phyloP scores from a whole-genome alignment of 2,113 vertebrate genomes.

The Peucedramus taeniatus region DNA sequence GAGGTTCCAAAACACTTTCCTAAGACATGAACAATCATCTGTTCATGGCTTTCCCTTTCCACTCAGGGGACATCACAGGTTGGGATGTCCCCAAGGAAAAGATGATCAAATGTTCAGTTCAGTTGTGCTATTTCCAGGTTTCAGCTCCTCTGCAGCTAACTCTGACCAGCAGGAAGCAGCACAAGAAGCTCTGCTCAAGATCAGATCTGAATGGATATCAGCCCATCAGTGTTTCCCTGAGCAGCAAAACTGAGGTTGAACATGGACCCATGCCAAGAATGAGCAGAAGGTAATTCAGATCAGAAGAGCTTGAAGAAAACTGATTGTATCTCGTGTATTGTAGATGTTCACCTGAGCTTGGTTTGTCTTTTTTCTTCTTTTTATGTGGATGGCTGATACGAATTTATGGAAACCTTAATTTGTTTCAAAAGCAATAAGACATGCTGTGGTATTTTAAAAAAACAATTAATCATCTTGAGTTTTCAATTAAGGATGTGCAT shows the following conservation, averaged over 20 bases:
- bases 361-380: background rate
- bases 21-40: background rate
- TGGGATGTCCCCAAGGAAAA: background rate
- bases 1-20: background rate
- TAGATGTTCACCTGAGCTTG: background rate
- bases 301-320: background rate
- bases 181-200: background rate
- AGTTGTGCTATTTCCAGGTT: background rate
- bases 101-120: background rate
- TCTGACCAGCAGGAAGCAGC: background rate
- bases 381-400: background rate
- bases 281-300: background rate
- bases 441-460: background rate
- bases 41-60: background rate
- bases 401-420: background rate
- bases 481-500: conserved; percentile 2
- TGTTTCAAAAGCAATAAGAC: background rate
- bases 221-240: background rate
- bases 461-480: background rate
- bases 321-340: background rate
- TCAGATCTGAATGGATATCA: background rate
- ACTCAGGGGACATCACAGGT: background rate
- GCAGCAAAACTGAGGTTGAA: background rate
- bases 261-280: rapidly evolving
- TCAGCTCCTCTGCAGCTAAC: background rate